phyloP scores from a whole-genome alignment of 2,113 vertebrate genomes.

The Corythornis vintsioides region DNA sequence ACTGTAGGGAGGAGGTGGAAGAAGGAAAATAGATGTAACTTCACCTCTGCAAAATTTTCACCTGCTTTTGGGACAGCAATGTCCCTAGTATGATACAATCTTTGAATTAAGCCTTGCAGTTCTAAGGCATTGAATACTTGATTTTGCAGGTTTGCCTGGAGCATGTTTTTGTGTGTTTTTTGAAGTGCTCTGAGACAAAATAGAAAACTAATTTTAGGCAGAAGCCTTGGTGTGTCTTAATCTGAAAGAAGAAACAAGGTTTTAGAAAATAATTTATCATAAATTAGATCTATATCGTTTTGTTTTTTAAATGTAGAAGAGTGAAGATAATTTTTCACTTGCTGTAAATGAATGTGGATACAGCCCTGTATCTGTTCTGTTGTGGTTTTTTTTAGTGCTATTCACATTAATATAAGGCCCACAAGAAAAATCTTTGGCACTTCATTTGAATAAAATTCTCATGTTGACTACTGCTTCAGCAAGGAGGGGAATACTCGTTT shows the following conservation, averaged over 20 bases:
- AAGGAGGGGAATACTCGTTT: background rate
- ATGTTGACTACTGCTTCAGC: background rate
- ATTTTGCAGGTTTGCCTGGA: background rate
- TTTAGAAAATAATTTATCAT: background rate
- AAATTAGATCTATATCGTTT: background rate
- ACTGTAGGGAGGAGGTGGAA: background rate
- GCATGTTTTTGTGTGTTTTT: background rate
- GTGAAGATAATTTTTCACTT: background rate
- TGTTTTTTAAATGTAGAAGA: background rate
- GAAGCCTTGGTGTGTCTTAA: background rate
- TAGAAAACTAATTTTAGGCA: background rate
- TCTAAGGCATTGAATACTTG: accelerated
- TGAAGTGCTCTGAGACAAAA: background rate
- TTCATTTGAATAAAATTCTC: background rate
- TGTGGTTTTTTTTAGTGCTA: background rate
- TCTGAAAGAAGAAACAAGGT: background rate
- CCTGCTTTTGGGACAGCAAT: background rate
- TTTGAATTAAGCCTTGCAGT: background rate
- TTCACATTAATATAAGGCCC: background rate
- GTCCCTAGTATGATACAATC: accelerated
- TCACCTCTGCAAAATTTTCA: background rate
- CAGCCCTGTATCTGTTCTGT: background rate
- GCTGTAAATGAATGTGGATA: accelerated
- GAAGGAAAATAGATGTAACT: background rate
- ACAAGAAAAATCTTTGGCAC: background rate